Conservation (phyloP, 2,113 vertebrate genomes). For the Isichthys henryi region DNA sequence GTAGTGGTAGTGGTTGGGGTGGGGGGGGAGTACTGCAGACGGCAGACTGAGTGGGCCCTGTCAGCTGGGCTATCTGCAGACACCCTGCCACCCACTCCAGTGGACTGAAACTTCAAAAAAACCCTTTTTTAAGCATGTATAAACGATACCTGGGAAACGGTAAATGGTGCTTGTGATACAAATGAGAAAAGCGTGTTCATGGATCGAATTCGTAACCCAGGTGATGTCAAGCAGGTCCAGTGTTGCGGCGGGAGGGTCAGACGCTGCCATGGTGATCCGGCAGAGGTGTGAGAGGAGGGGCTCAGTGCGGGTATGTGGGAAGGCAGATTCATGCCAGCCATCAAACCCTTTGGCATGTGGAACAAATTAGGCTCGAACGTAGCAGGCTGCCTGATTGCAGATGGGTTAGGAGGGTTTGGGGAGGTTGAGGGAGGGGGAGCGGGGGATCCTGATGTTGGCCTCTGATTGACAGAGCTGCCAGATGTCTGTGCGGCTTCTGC, state of each 20-base stretch:
- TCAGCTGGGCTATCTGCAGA: slow-evolving; percentile 49
- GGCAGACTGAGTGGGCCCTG: slow-evolving; percentile 21
- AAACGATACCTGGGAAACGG: slow-evolving; percentile 11
- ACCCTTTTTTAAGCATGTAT: slow-evolving; percentile 14
- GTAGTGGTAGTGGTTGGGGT: neutral
- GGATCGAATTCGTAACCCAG: neutral
- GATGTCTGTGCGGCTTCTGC: neutral
- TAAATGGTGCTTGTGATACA: slow-evolving; percentile 21
- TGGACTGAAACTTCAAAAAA: slow-evolving; percentile 27
- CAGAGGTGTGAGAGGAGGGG: neutral
- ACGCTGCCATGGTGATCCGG: neutral
- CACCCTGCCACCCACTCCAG: slow-evolving; percentile 38
- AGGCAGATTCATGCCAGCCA: neutral
- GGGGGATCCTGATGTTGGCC: neutral
- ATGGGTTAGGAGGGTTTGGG: neutral
- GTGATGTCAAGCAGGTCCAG: neutral
- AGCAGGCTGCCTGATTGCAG: neutral
- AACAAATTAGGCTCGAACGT: slow-evolving; percentile 35
- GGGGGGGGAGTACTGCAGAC: slow-evolving; percentile 21
- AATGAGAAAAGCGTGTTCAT: slow-evolving; percentile 17
- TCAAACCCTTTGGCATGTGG: slow-evolving; percentile 35
- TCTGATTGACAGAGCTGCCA: neutral
- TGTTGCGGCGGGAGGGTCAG: neutral
- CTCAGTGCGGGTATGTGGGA: neutral
- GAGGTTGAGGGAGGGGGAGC: neutral